Evolutionary conservation across 2,113 vertebrate genomes (phyloP).

Genomic region (Zosterops hypoxanthus): DNA sequence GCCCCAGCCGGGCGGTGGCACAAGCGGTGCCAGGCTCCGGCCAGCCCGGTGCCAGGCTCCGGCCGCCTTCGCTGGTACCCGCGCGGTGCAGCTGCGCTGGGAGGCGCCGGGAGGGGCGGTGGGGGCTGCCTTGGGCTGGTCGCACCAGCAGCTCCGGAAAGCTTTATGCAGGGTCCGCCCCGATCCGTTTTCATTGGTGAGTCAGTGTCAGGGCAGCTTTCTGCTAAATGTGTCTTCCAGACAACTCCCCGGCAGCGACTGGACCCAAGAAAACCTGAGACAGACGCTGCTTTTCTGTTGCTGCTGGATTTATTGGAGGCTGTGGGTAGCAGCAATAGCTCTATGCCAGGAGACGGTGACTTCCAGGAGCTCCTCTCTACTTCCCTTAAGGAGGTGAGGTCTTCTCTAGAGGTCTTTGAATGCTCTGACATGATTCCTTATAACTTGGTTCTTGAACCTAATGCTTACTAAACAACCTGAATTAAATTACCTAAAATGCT

Average conservation of each 20-base stretch:
- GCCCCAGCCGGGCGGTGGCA: no score
- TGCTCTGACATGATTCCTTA: neutral
- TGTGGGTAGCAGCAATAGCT: neutral
- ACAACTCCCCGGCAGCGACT: neutral
- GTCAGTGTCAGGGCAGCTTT: neutral
- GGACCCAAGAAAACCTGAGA: neutral
- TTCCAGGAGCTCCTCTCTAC: neutral
- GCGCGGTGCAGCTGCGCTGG: neutral
- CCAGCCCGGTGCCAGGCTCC: neutral
- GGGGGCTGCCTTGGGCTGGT: neutral
- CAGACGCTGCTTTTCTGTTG: neutral
- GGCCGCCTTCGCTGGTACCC: neutral
- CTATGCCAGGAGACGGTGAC: neutral
- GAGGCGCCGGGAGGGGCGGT: neutral
- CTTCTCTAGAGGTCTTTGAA: neutral
- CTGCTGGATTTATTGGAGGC: neutral
- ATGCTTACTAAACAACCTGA: neutral
- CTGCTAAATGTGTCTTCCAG: neutral
- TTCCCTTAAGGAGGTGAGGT: slow-evolving; percentile 35
- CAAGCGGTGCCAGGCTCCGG: neutral
- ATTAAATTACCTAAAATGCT: neutral
- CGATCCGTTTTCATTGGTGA: neutral
- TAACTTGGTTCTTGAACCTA: neutral
- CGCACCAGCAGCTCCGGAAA: accelerated
- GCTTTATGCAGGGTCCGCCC: neutral